These are phyloP conservation scores for Drosophila watanabei DNA, from an alignment of 1,140 invertebrate species.

Conservation along the genomic window DNA sequence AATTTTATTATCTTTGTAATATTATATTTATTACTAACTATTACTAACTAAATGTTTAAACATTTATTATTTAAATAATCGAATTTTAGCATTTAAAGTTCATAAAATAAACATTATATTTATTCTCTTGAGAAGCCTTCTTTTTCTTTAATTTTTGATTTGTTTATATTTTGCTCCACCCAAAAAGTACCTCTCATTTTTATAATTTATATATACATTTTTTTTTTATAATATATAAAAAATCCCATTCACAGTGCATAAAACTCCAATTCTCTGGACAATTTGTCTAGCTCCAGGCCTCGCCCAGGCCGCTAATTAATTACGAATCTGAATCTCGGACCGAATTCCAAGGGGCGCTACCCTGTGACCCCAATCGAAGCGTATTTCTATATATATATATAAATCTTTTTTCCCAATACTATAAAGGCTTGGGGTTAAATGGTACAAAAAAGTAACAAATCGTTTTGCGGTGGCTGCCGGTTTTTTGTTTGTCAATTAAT, in stretches of 20 bases:
- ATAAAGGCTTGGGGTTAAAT: conserved; percentile 29
- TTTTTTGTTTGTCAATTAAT: conserved; percentile 42
- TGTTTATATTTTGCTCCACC: too few relatives aligned
- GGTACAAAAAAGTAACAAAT: conserved; percentile 28
- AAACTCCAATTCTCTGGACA: conserved; percentile 1
- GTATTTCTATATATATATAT: conserved; percentile 3
- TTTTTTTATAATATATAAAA: neutral
- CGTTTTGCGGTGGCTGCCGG: conserved; percentile 31
- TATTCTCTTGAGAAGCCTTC: too few relatives aligned
- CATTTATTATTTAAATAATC: too few relatives aligned
- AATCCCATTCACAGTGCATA: conserved; percentile 1
- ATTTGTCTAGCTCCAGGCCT: conserved; percentile 43
- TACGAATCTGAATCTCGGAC: conserved; percentile 13
- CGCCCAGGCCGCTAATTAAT: conserved; percentile 44
- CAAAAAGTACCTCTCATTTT: neutral
- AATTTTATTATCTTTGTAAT: neutral
- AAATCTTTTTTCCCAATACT: neutral
- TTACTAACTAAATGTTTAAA: too few relatives aligned
- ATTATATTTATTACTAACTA: too few relatives aligned
- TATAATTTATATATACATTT: too few relatives aligned
- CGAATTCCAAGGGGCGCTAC: conserved; percentile 37
- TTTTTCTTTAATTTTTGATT: neutral
- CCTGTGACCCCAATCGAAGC: conserved; percentile 38
- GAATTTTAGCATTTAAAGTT: too few relatives aligned
- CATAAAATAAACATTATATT: too few relatives aligned